Conservation (phyloP, 2,888 invertebrate species). For the Arrhopalites spinosus region DNA sequence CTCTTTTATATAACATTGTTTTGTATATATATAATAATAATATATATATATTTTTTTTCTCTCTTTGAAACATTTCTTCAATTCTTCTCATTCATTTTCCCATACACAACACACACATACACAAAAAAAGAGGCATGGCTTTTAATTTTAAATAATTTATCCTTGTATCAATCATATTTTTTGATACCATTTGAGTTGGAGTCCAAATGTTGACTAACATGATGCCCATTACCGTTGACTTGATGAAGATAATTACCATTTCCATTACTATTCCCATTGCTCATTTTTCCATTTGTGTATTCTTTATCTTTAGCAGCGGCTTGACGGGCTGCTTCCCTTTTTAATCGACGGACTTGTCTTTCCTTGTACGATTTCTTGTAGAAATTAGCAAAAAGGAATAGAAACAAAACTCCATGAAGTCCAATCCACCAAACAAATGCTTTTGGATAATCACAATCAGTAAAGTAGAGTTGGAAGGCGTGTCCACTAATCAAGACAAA, state of each 20-base stretch:
- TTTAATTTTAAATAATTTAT: background rate
- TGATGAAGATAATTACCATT: slow-evolving; percentile 7
- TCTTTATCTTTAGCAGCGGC: background rate
- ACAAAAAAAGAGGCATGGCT: background rate
- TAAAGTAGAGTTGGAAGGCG: slow-evolving; percentile 88
- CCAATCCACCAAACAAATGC: slow-evolving; percentile 73
- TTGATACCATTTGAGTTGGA: slow-evolving; percentile 40
- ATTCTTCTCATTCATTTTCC: too few relatives aligned
- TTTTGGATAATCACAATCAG: slow-evolving; percentile 85
- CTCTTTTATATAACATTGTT: too few relatives aligned
- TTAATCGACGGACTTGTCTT: background rate
- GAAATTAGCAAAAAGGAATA: slow-evolving; percentile 92
- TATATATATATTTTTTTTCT: too few relatives aligned
- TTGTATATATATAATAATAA: too few relatives aligned
- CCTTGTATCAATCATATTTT: slow-evolving; percentile 23
- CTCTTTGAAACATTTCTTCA: too few relatives aligned
- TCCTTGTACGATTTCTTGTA: slow-evolving; percentile 77
- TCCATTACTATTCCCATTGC: slow-evolving; percentile 22
- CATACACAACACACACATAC: too few relatives aligned
- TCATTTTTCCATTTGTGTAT: background rate
- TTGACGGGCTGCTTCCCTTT: background rate
- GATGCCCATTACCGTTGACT: background rate
- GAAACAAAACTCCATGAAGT: slow-evolving; percentile 81
- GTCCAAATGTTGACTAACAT: slow-evolving; percentile 17
- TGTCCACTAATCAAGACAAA: slow-evolving; percentile 89